Percentiles rank a stretch among this genome's conserved stretches.
These are phyloP conservation scores for Pachliopta kotzebuea DNA, from an alignment of 2,888 invertebrate genomes.

Conservation along the genomic window DNA sequence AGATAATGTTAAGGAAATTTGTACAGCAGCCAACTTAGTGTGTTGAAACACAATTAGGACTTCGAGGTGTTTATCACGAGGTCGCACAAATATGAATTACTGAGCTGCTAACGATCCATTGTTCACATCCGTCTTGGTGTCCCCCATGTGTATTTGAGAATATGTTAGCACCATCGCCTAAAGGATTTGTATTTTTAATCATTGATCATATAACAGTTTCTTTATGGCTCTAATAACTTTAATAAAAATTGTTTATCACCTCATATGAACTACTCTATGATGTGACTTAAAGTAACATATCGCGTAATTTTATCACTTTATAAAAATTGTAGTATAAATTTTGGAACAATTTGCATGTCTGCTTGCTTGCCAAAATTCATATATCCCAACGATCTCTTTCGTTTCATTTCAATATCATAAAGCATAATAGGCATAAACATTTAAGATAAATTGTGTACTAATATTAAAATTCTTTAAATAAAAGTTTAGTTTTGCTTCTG, in stretches of 20 bases:
- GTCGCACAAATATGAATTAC: conserved; percentile 35
- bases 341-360: not conserved
- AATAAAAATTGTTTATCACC: not conserved
- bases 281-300: not conserved
- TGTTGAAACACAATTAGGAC: conserved; percentile 26
- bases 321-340: not conserved
- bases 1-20: conserved; percentile 15
- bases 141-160: conserved; percentile 13
- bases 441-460: no score
- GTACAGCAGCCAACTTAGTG: conserved; percentile 8
- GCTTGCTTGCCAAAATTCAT: conserved; percentile 22
- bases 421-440: no score
- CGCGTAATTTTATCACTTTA: conserved; percentile 20
- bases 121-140: conserved; percentile 35
- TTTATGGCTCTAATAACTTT: not conserved
- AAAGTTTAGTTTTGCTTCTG: no score
- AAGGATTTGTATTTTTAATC: not conserved
- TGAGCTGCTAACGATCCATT: conserved; percentile 47
- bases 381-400: conserved; percentile 9
- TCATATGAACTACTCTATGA: not conserved
- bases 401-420: conserved; percentile 1
- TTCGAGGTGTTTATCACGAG: conserved; percentile 19
- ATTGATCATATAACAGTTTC: not conserved
- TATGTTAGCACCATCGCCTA: conserved; percentile 12
- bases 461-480: no score